Conservation (phyloP, 2,113 vertebrate genomes). For the Bettongia penicillata region DNA sequence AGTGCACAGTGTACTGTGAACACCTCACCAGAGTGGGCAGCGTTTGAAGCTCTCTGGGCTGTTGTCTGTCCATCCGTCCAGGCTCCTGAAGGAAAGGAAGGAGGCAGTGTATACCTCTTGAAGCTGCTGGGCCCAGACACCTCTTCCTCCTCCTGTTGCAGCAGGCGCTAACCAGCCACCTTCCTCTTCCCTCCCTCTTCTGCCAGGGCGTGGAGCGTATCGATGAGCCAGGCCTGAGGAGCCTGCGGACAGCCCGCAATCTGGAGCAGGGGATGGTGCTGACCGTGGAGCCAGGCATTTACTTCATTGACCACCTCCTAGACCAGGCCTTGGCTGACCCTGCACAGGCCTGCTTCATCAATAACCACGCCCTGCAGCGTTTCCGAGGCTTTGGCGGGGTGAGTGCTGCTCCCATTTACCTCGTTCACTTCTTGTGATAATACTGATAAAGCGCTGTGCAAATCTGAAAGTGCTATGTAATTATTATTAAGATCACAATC, state of each 20-base stretch:
- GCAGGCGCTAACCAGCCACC: neutral
- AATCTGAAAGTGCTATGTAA: neutral
- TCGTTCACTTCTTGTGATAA: neutral
- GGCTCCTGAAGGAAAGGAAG: too few relatives aligned
- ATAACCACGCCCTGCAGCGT: slow-evolving; percentile 87
- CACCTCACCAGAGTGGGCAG: neutral
- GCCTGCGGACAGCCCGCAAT: slow-evolving; percentile 90
- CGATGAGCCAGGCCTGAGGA: slow-evolving; percentile 89
- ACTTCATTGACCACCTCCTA: slow-evolving; percentile 95
- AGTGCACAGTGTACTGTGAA: neutral
- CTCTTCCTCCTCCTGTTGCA: neutral
- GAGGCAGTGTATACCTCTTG: too few relatives aligned
- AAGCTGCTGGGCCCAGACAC: neutral
- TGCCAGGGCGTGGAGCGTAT: slow-evolving; percentile 90
- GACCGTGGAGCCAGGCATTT: slow-evolving; percentile 96
- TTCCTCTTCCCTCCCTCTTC: neutral
- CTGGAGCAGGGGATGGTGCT: slow-evolving; percentile 95
- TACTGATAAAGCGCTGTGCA: neutral
- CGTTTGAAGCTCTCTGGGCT: neutral
- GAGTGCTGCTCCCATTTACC: slow-evolving; percentile 73
- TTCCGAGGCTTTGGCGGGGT: slow-evolving; percentile 95
- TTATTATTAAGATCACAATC: neutral
- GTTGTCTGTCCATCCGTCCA: neutral
- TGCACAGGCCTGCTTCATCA: slow-evolving; percentile 89
- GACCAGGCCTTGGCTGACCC: slow-evolving; percentile 90